Conservation (phyloP, 2,888 invertebrate species). For the Rhimphoctona megacephalus region DNA sequence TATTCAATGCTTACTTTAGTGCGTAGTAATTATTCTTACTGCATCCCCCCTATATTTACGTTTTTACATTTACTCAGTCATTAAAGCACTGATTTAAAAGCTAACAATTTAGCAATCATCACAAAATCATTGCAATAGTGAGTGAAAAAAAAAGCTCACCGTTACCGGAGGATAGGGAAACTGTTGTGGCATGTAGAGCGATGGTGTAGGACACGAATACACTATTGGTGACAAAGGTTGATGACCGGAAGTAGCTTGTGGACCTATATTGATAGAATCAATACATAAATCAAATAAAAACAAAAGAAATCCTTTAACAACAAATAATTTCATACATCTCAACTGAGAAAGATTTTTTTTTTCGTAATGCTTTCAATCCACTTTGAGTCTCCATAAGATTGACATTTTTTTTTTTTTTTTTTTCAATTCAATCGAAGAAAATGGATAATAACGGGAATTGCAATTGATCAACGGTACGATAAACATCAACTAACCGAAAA, state of each 20-base stretch:
- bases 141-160: conserved; percentile 76
- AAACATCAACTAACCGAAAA: conserved; percentile 79
- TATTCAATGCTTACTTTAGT: conserved; percentile 20
- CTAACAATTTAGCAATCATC: conserved; percentile 19
- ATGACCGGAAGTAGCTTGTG: conserved; percentile 83
- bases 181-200: conserved; percentile 84
- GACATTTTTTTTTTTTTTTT: background rate
- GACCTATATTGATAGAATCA: conserved; percentile 73
- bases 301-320: conserved; percentile 10
- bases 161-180: conserved; percentile 84
- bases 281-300: conserved; percentile 29
- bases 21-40: background rate
- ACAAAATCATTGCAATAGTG: background rate
- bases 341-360: background rate
- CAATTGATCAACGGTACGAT: background rate
- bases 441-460: background rate
- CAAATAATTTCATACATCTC: background rate
- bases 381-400: background rate
- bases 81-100: conserved; percentile 10
- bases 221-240: conserved; percentile 83
- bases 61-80: conserved; percentile 21
- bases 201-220: conserved; percentile 84
- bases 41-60: conserved; percentile 19
- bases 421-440: background rate
- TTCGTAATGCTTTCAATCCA: background rate